Base-by-base conservation (phyloP, 2,888 invertebrate genomes). In the Megamerina dolium region DNA sequence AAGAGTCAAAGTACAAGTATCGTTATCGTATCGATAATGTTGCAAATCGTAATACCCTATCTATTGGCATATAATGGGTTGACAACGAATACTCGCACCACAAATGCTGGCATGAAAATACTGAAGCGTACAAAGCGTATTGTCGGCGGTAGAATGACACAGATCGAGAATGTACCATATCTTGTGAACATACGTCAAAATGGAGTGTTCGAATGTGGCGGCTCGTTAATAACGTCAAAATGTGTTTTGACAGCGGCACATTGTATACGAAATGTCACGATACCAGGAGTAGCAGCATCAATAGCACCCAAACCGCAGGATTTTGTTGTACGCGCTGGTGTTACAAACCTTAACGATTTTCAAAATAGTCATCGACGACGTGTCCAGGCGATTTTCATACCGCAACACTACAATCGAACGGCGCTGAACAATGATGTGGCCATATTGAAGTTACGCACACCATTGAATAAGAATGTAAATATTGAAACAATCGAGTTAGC, bases 201-300 rank as follows among this genome's bases (percentile, higher is more conserved):
- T 3, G 61, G 59, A 9, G 41, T 47, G 14, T 62, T 63, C 14
- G 47, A 58, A 16, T 68, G 70, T 39, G 68, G 70, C 0, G 68
- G 70, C 8, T 58, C 68, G 1, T 45, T 66, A 37, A 49, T 63
- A 20, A 61, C 57, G 4, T 47, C 57, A 1, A 56, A 51, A 12
- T 66, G 66, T 40, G 58, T 68, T 9, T 37, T 68, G 3, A 66
- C 67, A 2, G 68, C 68, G 5, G 66, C 62, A 2, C 68, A 68
- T 39, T 68, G 68, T 41, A 35, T 59, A 3, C 41, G 51, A 8
- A 34, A 54, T 3, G 23, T 10, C 10, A 10, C 10, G 23, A 10
- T 10, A n/a, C n/a, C n/a, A n/a, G 34, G 53, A 3, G 23, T 34
- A 4, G n/a, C n/a, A n/a, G n/a, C n/a, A n/a, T n/a, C n/a, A n/a